Conservation (phyloP, 2,797 vertebrate species). For the Botia almorhae region DNA sequence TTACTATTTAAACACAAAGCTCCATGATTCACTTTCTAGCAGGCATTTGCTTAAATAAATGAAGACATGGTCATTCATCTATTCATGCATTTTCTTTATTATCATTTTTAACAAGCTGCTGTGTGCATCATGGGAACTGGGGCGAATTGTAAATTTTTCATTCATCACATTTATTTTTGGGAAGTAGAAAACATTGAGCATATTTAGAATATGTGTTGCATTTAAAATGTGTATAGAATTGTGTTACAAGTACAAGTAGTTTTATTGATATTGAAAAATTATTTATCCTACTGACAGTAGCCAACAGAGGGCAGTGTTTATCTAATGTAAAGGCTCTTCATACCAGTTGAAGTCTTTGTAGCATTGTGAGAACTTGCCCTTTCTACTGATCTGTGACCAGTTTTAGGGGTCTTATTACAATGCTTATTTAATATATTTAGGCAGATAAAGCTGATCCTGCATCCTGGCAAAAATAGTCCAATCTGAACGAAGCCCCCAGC, state of each 20-base stretch:
- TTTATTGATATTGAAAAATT: no score
- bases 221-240: no score
- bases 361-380: conserved; percentile 19
- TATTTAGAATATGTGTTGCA: neutral
- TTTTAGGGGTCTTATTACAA: neutral
- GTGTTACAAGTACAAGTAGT: no score
- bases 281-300: neutral
- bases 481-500: conserved; percentile 37
- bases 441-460: conserved; percentile 34
- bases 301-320: conserved; percentile 56
- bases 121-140: neutral
- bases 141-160: neutral
- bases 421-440: conserved; percentile 27
- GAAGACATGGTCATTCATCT: neutral
- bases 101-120: neutral
- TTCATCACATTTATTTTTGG: neutral
- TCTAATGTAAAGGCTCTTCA: neutral
- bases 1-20: neutral
- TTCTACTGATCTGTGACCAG: conserved; percentile 28
- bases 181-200: neutral
- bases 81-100: neutral
- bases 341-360: neutral
- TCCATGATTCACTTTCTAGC: neutral
- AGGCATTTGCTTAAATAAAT: conserved; percentile 26
- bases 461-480: conserved; percentile 31